Evolutionary conservation across 2,797 vertebrate genomes (phyloP).

Genomic region (Aplochiton taeniatus): DNA sequence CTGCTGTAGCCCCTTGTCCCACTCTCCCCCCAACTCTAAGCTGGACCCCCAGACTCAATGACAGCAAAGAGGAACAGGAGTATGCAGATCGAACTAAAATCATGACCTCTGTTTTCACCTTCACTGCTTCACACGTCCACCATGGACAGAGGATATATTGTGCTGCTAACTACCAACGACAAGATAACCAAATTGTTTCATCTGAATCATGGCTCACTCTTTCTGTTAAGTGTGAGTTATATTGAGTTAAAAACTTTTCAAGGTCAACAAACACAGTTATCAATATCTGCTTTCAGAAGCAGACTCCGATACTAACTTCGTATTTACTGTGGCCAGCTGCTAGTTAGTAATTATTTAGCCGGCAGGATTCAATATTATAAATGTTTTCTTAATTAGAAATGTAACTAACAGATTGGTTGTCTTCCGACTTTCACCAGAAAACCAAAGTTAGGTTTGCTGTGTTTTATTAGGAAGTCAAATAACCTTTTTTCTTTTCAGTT

Average conservation of each 20-base stretch:
- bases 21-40: slow-evolving; percentile 35
- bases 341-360: no score
- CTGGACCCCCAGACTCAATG: slow-evolving; percentile 40
- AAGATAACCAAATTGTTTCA: slow-evolving; percentile 5
- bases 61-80: slow-evolving; percentile 35
- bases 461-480: no score
- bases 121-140: slow-evolving; percentile 48
- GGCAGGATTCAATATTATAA: no score
- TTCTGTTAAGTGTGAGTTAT: slow-evolving; percentile 39
- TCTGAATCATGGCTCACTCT: background rate
- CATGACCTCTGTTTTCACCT: slow-evolving; percentile 40
- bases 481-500: slow-evolving; percentile 1
- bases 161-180: slow-evolving; percentile 40
- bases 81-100: slow-evolving; percentile 37
- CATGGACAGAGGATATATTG: slow-evolving; percentile 42
- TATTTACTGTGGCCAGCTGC: no score
- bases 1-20: slow-evolving; percentile 46
- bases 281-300: no score
- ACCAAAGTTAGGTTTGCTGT: no score
- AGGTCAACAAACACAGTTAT: no score
- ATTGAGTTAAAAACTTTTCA: background rate
- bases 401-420: no score
- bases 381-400: no score
- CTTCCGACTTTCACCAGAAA: no score
- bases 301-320: no score